A percentile compares a stretch with the other conserved stretches of the same genome.
Evolutionary conservation across 2,797 vertebrate genomes (phyloP).

Genomic region (Bradypodion ventrale): DNA sequence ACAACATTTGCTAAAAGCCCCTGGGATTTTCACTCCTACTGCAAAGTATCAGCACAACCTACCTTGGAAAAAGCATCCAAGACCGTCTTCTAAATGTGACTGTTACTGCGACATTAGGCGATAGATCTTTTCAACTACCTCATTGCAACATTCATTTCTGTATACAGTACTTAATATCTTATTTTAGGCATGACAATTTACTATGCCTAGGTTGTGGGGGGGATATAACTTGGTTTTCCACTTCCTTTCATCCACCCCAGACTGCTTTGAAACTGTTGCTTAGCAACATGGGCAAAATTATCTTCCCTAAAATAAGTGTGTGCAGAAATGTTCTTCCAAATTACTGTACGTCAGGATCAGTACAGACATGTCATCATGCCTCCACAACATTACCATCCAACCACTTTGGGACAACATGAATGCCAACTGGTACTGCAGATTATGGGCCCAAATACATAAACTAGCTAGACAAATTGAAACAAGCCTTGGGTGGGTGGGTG

Average conservation of each 20-base stretch:
- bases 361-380: not conserved
- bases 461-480: not conserved
- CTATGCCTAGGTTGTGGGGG: not conserved
- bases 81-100: not conserved
- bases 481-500: too few species aligned
- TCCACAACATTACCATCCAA: not conserved
- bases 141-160: not conserved
- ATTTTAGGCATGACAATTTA: not conserved
- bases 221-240: too few species aligned
- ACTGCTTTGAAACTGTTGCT: constrained; percentile 2
- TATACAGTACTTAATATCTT: not conserved
- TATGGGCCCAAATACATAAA: too few species aligned
- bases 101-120: not conserved
- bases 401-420: not conserved
- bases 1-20: not conserved
- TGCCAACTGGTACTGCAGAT: not conserved
- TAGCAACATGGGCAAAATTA: constrained; percentile 16
- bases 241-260: constrained; percentile 4
- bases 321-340: constrained; percentile 5
- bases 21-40: not conserved
- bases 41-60: not conserved
- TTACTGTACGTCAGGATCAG: not conserved
- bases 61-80: not conserved
- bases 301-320: constrained; percentile 3
- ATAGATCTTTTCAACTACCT: not conserved